phyloP scores from a whole-genome alignment of 1,140 invertebrate genomes.

The Intoshia linei region DNA sequence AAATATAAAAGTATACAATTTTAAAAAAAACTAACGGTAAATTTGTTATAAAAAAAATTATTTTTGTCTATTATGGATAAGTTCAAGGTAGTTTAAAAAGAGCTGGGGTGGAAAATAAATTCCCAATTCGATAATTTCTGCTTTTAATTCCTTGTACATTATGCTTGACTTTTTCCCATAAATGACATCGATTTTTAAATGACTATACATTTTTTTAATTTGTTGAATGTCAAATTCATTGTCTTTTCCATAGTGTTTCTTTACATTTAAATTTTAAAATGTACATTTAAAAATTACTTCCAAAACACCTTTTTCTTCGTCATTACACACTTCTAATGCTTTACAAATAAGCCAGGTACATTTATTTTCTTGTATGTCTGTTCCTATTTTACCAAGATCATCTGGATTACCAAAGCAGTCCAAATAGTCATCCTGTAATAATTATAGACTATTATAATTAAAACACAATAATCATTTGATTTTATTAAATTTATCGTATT shows the following conservation, averaged over 20 bases:
- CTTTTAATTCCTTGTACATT: too few species aligned
- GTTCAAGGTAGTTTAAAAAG: too few species aligned
- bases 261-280: background rate
- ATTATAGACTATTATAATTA: background rate
- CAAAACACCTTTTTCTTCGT: slow-evolving; percentile 37
- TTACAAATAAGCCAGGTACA: slow-evolving; percentile 70
- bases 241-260: background rate
- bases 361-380: slow-evolving; percentile 70
- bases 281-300: slow-evolving; percentile 21
- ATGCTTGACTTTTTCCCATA: background rate
- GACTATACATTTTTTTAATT: background rate
- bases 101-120: background rate
- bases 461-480: background rate
- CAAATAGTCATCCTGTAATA: slow-evolving; percentile 43
- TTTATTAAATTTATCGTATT: background rate
- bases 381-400: slow-evolving; percentile 52
- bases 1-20: too few species aligned
- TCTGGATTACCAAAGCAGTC: slow-evolving; percentile 57
- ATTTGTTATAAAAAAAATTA: too few species aligned
- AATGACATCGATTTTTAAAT: background rate
- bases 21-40: too few species aligned
- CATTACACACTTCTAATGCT: slow-evolving; percentile 39
- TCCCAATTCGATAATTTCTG: background rate
- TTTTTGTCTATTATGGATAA: too few species aligned
- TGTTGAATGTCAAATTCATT: background rate